phyloP scores from a whole-genome alignment of 2,888 invertebrate genomes.

The Meteorus colon region DNA sequence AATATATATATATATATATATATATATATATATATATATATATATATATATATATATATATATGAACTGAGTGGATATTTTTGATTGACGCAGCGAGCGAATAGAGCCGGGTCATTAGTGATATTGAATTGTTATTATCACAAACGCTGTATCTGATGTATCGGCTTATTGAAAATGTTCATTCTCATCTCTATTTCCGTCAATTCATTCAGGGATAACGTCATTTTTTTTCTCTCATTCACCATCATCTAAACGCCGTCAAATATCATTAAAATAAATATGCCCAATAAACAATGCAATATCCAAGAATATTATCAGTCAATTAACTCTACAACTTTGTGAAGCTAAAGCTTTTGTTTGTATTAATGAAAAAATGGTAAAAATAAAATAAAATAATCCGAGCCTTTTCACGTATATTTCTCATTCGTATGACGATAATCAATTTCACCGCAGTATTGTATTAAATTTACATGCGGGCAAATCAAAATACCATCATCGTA shows the following conservation, averaged over 20 bases:
- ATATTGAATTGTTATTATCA: conserved; percentile 53
- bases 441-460: neutral
- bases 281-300: too few relatives aligned
- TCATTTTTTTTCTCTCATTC: neutral
- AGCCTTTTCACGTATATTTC: neutral
- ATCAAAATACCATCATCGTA: conserved; percentile 24
- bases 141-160: conserved; percentile 38
- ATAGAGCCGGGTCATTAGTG: conserved; percentile 48
- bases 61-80: conserved; percentile 33
- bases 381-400: neutral
- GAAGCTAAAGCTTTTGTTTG: too few relatives aligned
- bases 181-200: neutral
- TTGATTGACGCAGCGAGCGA: conserved; percentile 43
- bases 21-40: too few relatives aligned
- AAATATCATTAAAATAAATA: too few relatives aligned
- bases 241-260: too few relatives aligned
- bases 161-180: conserved; percentile 32
- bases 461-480: conserved; percentile 29
- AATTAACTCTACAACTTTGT: too few relatives aligned
- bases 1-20: too few relatives aligned
- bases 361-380: too few relatives aligned
- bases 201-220: neutral
- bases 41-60: too few relatives aligned
- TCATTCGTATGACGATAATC: neutral
- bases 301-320: too few relatives aligned